Evolutionary conservation across 2,113 vertebrate species (phyloP).

Genomic region (Perognathus longimembris): DNA sequence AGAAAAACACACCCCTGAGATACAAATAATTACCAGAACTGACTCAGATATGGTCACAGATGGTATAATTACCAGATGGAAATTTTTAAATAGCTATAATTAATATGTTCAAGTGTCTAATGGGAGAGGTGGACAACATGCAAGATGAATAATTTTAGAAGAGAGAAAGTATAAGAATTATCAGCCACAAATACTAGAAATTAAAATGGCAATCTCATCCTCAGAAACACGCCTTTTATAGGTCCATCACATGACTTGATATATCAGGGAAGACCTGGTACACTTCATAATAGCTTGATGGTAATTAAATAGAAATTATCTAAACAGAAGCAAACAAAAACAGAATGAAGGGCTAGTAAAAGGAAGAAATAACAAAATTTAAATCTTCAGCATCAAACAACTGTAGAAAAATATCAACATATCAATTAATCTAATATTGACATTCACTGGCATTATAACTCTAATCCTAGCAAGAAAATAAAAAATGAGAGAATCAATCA

Average conservation of each 20-base stretch:
- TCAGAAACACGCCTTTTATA: background rate
- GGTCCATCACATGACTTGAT: background rate
- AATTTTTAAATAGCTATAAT: slow-evolving; percentile 17
- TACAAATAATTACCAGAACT: background rate
- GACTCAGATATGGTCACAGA: background rate
- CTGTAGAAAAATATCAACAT: background rate
- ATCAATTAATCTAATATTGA: background rate
- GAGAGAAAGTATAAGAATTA: background rate
- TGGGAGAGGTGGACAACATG: background rate
- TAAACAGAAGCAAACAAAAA: background rate
- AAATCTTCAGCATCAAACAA: background rate
- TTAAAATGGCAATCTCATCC: background rate
- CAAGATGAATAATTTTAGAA: background rate
- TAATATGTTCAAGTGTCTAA: slow-evolving; percentile 8
- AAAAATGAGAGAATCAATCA: background rate
- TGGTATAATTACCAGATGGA: background rate
- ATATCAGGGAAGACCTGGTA: background rate
- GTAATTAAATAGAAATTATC: background rate
- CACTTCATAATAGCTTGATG: background rate
- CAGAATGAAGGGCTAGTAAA: background rate
- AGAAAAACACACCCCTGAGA: background rate
- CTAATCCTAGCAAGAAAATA: background rate
- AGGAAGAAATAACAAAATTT: background rate
- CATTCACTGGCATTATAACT: background rate
- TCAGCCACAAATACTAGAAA: background rate